These are phyloP conservation scores for Cryptotermes secundus DNA, from an alignment of 1,140 invertebrate genomes.

Conservation along the genomic window DNA sequence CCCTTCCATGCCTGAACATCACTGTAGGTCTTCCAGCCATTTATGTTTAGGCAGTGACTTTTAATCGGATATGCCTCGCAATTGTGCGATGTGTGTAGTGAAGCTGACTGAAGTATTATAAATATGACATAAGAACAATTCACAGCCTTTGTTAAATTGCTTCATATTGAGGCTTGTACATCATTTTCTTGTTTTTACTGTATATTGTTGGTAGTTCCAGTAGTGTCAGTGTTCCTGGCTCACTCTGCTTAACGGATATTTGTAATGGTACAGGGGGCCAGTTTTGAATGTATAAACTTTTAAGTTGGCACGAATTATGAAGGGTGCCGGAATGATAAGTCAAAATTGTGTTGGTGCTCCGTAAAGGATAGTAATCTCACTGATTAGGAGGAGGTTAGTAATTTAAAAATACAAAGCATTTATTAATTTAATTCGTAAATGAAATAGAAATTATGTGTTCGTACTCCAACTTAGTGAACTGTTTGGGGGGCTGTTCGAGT, in stretches of 20 bases:
- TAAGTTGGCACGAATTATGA: neutral
- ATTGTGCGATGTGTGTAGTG: no score
- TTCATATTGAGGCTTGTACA: no score
- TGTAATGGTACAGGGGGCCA: neutral
- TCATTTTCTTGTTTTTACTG: no score
- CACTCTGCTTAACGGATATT: neutral
- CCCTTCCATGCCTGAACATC: no score
- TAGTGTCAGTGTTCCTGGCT: neutral
- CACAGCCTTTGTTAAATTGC: no score
- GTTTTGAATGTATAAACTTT: neutral
- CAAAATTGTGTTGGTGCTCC: neutral
- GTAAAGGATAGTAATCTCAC: slow-evolving; percentile 16
- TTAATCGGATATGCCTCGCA: no score
- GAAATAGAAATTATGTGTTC: neutral
- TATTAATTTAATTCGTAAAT: slow-evolving; percentile 19
- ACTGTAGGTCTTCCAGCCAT: no score
- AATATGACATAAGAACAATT: no score
- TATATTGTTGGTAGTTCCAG: no score
- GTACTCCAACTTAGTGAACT: neutral
- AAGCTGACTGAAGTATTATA: no score
- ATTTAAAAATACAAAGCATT: slow-evolving; percentile 3
- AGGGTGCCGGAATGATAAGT: neutral
- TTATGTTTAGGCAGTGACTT: no score
- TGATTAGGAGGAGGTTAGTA: neutral
- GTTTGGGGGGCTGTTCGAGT: neutral